Conservation (phyloP, 2,888 invertebrate species). For the Alviniconcha strummeri region DNA sequence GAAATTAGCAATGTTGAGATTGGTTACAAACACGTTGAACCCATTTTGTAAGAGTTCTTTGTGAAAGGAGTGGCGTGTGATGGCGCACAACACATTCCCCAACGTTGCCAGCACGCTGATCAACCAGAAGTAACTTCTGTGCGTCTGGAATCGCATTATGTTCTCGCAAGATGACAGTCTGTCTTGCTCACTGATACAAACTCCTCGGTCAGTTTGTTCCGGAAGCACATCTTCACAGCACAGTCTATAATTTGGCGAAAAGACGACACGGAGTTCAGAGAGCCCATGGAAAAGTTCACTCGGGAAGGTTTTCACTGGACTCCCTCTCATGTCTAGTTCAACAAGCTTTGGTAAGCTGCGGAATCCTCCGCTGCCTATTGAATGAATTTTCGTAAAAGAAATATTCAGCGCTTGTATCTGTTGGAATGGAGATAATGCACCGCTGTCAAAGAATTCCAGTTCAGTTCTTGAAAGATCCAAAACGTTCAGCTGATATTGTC, state of each 20-base stretch:
- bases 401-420: not conserved
- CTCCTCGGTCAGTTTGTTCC: not conserved
- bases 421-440: not conserved
- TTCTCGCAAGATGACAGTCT: not conserved
- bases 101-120: not conserved
- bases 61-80: too few species aligned
- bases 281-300: not conserved
- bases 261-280: not conserved
- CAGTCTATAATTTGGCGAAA: not conserved
- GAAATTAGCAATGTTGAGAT: not conserved
- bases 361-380: not conserved
- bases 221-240: not conserved
- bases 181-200: not conserved
- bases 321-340: not conserved
- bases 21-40: constrained; percentile 9
- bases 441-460: not conserved
- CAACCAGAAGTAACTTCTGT: not conserved
- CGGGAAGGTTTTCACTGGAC: constrained; percentile 7
- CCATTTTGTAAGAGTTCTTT: not conserved
- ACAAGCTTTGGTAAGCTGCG: not conserved
- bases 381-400: not conserved
- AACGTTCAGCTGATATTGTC: not conserved
- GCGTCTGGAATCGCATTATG: not conserved
- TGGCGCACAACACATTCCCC: not conserved
- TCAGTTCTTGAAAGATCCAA: not conserved